Conservation (phyloP, 1,140 invertebrate genomes). For the Bombyx mandarina region DNA sequence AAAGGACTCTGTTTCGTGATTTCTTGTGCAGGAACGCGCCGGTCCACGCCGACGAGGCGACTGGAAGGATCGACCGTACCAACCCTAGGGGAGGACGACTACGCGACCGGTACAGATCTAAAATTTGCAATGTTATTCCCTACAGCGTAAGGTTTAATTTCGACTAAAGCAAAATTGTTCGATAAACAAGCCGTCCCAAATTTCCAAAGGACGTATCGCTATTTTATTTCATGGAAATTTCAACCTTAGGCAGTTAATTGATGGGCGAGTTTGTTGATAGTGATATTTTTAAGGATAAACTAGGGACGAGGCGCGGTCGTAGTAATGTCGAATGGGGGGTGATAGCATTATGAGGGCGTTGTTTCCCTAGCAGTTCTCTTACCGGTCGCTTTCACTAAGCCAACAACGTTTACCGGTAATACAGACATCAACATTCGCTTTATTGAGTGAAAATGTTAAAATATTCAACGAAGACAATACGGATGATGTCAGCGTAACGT, state of each 20-base stretch:
- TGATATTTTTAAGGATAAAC: constrained; percentile 14
- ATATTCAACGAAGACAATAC: not conserved
- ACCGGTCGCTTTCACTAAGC: constrained; percentile 41
- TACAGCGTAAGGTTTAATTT: constrained; percentile 28
- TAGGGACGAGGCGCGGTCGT: constrained; percentile 48
- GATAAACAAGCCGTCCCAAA: constrained; percentile 27
- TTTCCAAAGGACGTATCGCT: constrained; percentile 16
- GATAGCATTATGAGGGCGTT: constrained; percentile 45
- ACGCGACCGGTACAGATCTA: constrained; percentile 24
- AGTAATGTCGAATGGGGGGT: constrained; percentile 35
- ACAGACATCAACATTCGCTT: not conserved
- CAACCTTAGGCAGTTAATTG: constrained; percentile 11
- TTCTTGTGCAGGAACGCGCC: constrained; percentile 17
- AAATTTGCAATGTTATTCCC: constrained; percentile 19
- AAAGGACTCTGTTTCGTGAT: constrained; percentile 6
- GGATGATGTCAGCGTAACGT: constrained; percentile 5
- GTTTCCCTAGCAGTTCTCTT: constrained; percentile 38
- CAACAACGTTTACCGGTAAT: constrained; percentile 29
- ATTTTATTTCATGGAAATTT: constrained; percentile 13
- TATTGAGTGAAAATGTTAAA: constrained; percentile 2
- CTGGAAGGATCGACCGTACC: constrained; percentile 62
- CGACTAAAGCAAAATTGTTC: constrained; percentile 9
- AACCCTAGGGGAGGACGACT: constrained; percentile 64
- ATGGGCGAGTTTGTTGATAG: too few relatives aligned
- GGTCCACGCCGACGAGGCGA: constrained; percentile 58